Base-by-base conservation (phyloP, 2,888 invertebrate genomes). In the Lasius fuliginosus region DNA sequence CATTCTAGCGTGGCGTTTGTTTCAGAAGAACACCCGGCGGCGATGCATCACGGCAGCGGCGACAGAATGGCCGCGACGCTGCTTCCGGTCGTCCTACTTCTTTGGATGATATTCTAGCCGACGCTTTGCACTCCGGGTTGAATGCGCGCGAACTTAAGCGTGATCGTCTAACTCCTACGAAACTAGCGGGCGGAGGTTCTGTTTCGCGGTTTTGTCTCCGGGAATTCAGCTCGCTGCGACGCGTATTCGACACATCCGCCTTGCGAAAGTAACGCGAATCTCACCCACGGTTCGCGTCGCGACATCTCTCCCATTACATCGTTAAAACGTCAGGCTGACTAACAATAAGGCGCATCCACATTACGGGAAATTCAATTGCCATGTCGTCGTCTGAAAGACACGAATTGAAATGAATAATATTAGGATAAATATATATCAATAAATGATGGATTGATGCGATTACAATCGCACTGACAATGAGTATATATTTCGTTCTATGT, bases 21-120 rank as follows among this genome's bases (percentile, higher is more conserved):
- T 96, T 91, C 96, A 98, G 98, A 97, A 94, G 98, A 98, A 96
- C 97, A 97, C 94, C 98, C 98, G 92, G 98, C 98, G 83, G 98
- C 98, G 67, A 98, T 98, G 98, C 97, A 98, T 95, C 97, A 97
- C 92, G 97, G 97, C 71, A 94, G 94, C 82, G 95, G 95, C 84
- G 93, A 93, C 90, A 93, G 92, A 92, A 90, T 91, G 88, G 91
- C 92, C 84, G 93, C 90, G 86, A 90, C 92, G 76, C 81, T 92
- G 58, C 89, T 92, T 86, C 92, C 91, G 79, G 86, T 92, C 82
- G 87, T 92, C 82, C 90, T 92, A 79, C 89, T 94, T 82, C 88
- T 93, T 77, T 88, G 91, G 88, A 87, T 86, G 87, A 90, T 93
- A 90, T 89, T 94, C 85, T 91, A 88, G 85, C 85, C 77, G 67